Evolutionary conservation across 2,888 invertebrate genomes (phyloP), one percentile per base, ranked within the genome.

Genomic region (Ecliptopera silaceata): DNA sequence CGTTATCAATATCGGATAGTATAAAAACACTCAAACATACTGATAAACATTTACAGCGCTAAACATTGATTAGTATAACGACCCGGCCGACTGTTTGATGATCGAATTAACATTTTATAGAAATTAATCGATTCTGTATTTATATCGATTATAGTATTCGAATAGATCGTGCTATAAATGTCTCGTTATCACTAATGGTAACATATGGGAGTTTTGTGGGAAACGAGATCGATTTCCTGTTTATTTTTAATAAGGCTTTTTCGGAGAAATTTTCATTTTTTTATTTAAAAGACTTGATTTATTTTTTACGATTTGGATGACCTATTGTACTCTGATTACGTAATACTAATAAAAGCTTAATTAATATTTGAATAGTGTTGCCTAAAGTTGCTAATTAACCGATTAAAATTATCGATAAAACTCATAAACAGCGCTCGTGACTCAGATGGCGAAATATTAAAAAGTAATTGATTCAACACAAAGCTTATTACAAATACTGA

Each of bases 21-120:
- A 1, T 8, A 6, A 2, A 26, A 26, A 69, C 69, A 72, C 67
- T 67, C 70, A 69, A 67, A 72, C 74, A 83, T 67, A 67, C 71
- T 68, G 69, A 74, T 84, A 82, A 83, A 84, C 77, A 77, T 86
- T 86, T 86, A 86, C 80, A 70, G 77, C 79, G 77, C 84, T 75
- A 84, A 81, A 82, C 83, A 80, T 83, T 87, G 86, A 89, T 89
- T 87, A 88, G 82, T 80, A 76, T 86, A 88, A 88, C 87, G 84
- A 86, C 76, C 77, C 69, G 65, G 68, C 80, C 78, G 82, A 83
- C 85, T 84, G 80, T 86, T 87, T 87, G 87, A 88, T 79, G 86
- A 84, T 79, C 77, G 74, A 86, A 85, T 88, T 88, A 86, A 86
- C 84, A 87, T 87, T 86, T 76, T 83, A 83, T 82, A 80, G 81